Evolutionary conservation across 2,113 vertebrate genomes (phyloP), one percentile per base, ranked within the genome.

Genomic region (Actenoides lindsayi): DNA sequence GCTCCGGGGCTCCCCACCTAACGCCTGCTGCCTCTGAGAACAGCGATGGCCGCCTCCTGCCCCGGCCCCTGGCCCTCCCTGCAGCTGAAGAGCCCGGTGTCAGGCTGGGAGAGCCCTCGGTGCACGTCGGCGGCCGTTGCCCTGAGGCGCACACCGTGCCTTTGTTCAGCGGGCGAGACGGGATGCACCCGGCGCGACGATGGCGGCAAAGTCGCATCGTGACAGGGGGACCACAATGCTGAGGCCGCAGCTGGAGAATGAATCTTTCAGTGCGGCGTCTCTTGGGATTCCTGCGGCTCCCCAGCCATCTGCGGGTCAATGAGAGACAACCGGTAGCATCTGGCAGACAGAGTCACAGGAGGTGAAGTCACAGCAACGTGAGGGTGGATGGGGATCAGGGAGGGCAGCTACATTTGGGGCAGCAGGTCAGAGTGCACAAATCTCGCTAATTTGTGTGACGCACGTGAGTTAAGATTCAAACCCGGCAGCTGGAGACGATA

Each of bases 261-360:
- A 30, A n/a, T n/a, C 35, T 63, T 20, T 73, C 35, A 15, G 39
- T 11, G 85, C 44, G 1, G 62, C 1, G 42, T 74, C 95, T 27
- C 89, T 59, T 1, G 93, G 90, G 94, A 64, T 18, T 42, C 14
- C 9, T 14, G 23, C 5, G 11, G 69, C 92, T 73, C 57, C 88
- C 57, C 83, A 4, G 90, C 90, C 96, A 90, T 88, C 94, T 96
- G 96, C 42, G 67, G 95, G 94, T 70, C 95, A 89, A 2, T 31
- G 93, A 33, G 92, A 50, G 65, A 59, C 96, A 54, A 2, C 42
- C 42, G 59, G 90, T 51, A 73, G 94, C 94, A 92, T 94, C 96
- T 96, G 95, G 84, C 94, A 79, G 62, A 13, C 87, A 59, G 0
- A 16, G 82, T 33, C 67, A 2, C 15, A 4, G 89, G 74, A 79